Percentiles rank a stretch among this genome's conserved stretches.
These are phyloP conservation scores for Sebastes schlegelii DNA, from an alignment of 2,113 vertebrate species.

Conservation along the genomic window DNA sequence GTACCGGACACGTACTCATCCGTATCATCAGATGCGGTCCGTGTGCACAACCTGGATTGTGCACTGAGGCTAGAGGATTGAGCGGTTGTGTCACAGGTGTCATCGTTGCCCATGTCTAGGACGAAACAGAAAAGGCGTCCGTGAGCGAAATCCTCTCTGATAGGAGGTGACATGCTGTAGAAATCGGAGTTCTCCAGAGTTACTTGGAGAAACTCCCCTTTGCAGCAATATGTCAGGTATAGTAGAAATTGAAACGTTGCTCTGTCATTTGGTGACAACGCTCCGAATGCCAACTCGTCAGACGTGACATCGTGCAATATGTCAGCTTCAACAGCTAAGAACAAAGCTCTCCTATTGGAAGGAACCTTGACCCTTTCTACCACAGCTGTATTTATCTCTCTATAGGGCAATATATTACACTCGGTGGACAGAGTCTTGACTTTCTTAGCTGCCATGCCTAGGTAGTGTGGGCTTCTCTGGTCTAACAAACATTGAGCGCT, in stretches of 20 bases:
- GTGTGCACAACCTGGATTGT: too few species aligned
- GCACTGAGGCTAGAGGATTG: too few species aligned
- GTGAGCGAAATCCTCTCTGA: constrained; percentile 20
- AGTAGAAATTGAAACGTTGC: constrained; percentile 8
- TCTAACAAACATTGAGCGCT: too few species aligned
- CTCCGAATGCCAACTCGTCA: neutral
- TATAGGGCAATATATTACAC: neutral
- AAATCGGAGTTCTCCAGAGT: constrained; percentile 17
- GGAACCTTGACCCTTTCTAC: neutral
- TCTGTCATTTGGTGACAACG: neutral
- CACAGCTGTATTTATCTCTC: neutral
- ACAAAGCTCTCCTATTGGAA: neutral
- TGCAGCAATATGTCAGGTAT: constrained; percentile 20
- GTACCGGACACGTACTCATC: neutral
- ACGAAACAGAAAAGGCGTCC: constrained; percentile 14
- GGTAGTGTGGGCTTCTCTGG: too few species aligned
- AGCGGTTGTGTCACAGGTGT: too few species aligned
- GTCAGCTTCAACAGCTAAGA: neutral
- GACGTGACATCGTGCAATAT: neutral
- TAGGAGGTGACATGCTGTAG: neutral
- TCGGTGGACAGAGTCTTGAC: too few species aligned
- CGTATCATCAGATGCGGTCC: too few species aligned
- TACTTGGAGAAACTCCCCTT: constrained; percentile 2
- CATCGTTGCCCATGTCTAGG: neutral
- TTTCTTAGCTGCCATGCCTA: too few species aligned